Conservation (phyloP, 2,797 vertebrate genomes). For the Typhlichthys subterraneus region DNA sequence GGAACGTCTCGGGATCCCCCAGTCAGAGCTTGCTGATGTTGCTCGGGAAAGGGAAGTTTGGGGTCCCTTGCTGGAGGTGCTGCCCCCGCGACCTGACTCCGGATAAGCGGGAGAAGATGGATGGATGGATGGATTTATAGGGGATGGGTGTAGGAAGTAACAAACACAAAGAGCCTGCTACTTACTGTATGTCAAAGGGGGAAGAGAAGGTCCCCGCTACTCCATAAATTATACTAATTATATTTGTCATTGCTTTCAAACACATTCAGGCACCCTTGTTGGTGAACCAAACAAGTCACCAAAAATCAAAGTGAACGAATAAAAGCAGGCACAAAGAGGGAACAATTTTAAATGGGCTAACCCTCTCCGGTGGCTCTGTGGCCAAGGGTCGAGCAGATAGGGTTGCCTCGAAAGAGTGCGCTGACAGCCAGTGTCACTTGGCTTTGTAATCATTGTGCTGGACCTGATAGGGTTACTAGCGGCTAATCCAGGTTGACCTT, state of each 20-base stretch:
- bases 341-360: conserved; percentile 80
- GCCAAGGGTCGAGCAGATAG: conserved; percentile 79
- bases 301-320: conserved; percentile 80
- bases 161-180: conserved; percentile 67
- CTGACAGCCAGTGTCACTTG: conserved; percentile 85
- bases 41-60: no score
- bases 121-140: no score
- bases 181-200: conserved; percentile 36
- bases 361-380: conserved; percentile 75
- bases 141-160: conserved; percentile 47
- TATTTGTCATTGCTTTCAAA: conserved; percentile 72
- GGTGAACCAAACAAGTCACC: conserved; percentile 78
- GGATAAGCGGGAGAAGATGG: no score
- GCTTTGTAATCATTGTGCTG: conserved; percentile 84
- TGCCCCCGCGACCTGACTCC: no score
- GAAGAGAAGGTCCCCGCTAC: conserved; percentile 52
- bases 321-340: conserved; percentile 75
- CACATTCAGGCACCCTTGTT: conserved; percentile 74
- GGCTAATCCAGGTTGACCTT: conserved; percentile 85
- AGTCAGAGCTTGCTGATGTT: no score
- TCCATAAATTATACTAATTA: conserved; percentile 78
- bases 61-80: no score
- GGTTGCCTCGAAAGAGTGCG: conserved; percentile 82
- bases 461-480: conserved; percentile 84
- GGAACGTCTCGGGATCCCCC: no score